phyloP scores from a whole-genome alignment of 2,888 invertebrate species.

The Zelleria hepariella region DNA sequence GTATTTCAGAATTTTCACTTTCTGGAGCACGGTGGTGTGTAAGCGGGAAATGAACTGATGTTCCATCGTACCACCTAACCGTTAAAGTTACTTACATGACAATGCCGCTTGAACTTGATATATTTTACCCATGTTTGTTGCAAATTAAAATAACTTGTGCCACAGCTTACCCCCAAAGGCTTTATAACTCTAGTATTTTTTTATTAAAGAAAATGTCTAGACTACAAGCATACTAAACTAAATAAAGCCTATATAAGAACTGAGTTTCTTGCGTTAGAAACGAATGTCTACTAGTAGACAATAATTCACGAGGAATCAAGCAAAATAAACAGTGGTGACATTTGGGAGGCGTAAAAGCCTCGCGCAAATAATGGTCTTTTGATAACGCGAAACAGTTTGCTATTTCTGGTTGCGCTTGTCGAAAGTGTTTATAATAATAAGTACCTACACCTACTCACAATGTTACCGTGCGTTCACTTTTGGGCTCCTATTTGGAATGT shows the following conservation, averaged over 20 bases:
- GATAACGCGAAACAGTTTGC: not conserved
- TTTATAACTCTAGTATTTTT: no score
- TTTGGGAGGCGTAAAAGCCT: not conserved
- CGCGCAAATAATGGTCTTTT: not conserved
- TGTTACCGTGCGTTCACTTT: not conserved
- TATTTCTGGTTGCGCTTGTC: not conserved
- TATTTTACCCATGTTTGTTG: slow-evolving; percentile 16
- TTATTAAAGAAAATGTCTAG: no score
- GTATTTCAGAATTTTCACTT: not conserved
- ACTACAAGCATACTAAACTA: not conserved
- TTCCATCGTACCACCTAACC: not conserved
- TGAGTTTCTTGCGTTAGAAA: not conserved
- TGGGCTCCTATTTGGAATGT: no score
- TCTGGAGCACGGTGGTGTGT: not conserved
- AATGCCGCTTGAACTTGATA: slow-evolving; percentile 19
- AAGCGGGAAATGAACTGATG: not conserved
- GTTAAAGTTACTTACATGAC: slow-evolving; percentile 19
- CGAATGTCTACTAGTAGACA: not conserved
- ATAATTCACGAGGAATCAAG: not conserved
- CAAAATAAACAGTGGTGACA: not conserved
- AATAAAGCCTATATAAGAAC: not conserved
- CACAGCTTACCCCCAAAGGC: not conserved
- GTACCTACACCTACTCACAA: not conserved
- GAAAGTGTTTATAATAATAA: not conserved
- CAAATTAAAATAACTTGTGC: slow-evolving; percentile 15